A percentile compares a stretch with the other conserved stretches of the same genome.
Evolutionary conservation across 2,888 invertebrate species (phyloP).

Genomic region (Lamellibrachia columna): DNA sequence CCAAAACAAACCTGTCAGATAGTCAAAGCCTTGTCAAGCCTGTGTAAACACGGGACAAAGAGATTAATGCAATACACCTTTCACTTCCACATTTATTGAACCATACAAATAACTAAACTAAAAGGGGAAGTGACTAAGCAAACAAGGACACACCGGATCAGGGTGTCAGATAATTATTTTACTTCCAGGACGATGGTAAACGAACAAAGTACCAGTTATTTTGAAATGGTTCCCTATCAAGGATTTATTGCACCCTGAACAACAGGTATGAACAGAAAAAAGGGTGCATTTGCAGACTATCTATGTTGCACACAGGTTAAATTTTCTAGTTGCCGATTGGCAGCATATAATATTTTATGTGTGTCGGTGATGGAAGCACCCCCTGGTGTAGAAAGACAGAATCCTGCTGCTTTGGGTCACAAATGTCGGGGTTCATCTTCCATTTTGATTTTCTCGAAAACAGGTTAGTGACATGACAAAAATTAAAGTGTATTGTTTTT

Average conservation of each 20-base stretch:
- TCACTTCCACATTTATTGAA: background rate
- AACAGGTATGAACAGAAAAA: no score
- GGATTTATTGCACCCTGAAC: no score
- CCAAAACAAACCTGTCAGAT: background rate
- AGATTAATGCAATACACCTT: background rate
- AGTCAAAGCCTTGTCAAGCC: background rate
- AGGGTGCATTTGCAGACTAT: no score
- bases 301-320: no score
- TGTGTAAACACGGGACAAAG: background rate
- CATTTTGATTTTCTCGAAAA: background rate
- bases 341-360: background rate
- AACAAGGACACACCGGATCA: background rate
- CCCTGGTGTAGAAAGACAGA: background rate
- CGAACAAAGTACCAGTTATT: no score
- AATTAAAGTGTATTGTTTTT: background rate
- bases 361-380: background rate
- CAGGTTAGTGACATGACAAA: background rate
- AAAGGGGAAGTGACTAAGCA: background rate
- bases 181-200: background rate
- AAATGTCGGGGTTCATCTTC: background rate
- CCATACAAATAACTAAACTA: background rate
- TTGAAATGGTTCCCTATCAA: no score
- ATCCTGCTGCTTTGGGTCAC: background rate
- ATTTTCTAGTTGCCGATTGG: no score
- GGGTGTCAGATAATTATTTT: background rate